Evolutionary conservation across 2,888 invertebrate genomes (phyloP), one percentile per base, ranked within the genome.

Genomic region (Andrena marginata): DNA sequence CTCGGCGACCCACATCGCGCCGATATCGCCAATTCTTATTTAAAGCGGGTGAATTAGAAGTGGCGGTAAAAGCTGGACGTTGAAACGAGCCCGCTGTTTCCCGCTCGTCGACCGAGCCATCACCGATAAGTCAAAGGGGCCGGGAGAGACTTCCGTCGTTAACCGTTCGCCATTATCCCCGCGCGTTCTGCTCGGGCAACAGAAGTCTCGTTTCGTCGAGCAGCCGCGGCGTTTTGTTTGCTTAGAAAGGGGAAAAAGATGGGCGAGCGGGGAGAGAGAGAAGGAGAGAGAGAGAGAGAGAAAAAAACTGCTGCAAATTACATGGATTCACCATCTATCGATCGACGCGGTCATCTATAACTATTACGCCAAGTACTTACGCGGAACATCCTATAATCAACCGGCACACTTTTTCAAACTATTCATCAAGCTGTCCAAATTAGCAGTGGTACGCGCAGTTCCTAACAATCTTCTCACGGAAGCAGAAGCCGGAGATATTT

Each of bases 391-490:
- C 82, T 88, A 85, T 88, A 88, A 88, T 88, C 85, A 88, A 74
- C 59, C 87, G 83, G 77, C 78, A 83, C 88, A 82, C 85, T 88
- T 85, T 88, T 86, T 83, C 87, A 67, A 87, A 81, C 85, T 88
- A 88, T 88, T 85, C 87, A 88, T 88, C 89, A 88, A 88, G 62
- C 85, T 83, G 87, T 88, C 88, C 78, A 82, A 88, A 86, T 88
- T 83, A 85, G 87, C 88, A 85, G 83, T 80, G 80, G 67, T 73
- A 75, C 71, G 63, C 78, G 73, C 56, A 78, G 69, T 80, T 82
- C 82, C 82, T 74, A 80, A 82, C 84, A 84, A 82, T 84, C 84
- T 85, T 80, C 72, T 76, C 70, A 82, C 88, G 80, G 77, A 88
- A 86, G 80, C 87, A 77, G 83, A 72, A 82, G 81, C 81, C 73